These are phyloP conservation scores for Melanerpes aurifrons DNA, from an alignment of 2,113 vertebrate species.

Conservation along the genomic window DNA sequence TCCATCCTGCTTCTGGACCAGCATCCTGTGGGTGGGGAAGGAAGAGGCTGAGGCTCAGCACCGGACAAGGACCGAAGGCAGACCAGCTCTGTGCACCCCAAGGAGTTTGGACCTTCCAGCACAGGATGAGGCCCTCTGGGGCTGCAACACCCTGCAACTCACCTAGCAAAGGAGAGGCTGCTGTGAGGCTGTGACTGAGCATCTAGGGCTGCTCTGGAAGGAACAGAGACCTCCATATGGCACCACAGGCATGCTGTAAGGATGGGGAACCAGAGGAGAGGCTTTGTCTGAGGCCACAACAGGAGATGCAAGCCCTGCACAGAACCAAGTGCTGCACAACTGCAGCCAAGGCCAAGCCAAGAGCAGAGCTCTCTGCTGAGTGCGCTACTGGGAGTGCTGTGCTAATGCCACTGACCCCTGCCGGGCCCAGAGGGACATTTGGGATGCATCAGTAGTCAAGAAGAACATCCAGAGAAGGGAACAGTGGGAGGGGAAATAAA, in stretches of 20 bases:
- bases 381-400: not conserved
- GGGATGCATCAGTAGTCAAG: not conserved
- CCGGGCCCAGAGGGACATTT: not conserved
- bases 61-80: not conserved
- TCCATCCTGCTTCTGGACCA: not conserved
- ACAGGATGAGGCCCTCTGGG: not conserved
- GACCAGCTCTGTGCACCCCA: not conserved
- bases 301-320: fast-evolving
- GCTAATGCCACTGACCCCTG: not conserved
- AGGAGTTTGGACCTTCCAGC: not conserved
- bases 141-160: not conserved
- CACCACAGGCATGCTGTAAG: not conserved
- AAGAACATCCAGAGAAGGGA: not conserved
- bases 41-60: not conserved
- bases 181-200: not conserved
- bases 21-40: not conserved
- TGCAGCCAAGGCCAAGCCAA: fast-evolving
- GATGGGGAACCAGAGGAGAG: not conserved
- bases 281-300: fast-evolving
- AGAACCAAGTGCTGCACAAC: fast-evolving
- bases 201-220: not conserved
- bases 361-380: not conserved
- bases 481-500: fast-evolving
- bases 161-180: not conserved
- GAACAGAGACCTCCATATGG: not conserved